Conservation (phyloP, 2,888 invertebrate species). For the Drosophila fulvimacula region DNA sequence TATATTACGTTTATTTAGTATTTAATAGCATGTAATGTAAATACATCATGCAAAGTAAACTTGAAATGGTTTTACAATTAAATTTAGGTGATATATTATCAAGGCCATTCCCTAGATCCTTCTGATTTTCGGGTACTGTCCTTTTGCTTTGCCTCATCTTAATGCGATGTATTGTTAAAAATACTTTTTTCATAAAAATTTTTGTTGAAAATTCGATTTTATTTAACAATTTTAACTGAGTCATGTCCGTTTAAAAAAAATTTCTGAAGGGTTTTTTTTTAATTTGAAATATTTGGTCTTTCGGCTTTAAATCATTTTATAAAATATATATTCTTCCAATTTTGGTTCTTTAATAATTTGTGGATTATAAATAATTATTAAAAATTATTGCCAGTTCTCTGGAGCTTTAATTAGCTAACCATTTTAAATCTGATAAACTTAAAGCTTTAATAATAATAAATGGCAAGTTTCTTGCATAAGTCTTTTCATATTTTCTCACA, state of each 20-base stretch:
- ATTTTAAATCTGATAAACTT: not conserved
- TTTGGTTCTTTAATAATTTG: not conserved
- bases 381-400: not conserved
- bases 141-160: not conserved
- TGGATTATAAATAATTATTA: not conserved
- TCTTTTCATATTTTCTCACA: slow-evolving; percentile 54
- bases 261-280: too few relatives aligned
- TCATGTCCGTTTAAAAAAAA: too few relatives aligned
- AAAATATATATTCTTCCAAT: not conserved
- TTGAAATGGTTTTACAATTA: not conserved
- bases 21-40: slow-evolving; percentile 12
- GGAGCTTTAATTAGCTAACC: not conserved
- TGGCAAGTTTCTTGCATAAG: slow-evolving; percentile 64
- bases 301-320: not conserved
- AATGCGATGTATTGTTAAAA: not conserved
- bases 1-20: slow-evolving; percentile 41
- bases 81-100: not conserved
- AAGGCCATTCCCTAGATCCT: not conserved
- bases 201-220: not conserved
- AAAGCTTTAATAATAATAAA: too few relatives aligned
- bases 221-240: not conserved
- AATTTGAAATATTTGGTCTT: too few relatives aligned
- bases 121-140: not conserved
- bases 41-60: not conserved
- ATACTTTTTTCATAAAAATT: not conserved